phyloP scores from a whole-genome alignment of 2,888 invertebrate genomes.

The Hirtodrosophila trivittata region DNA sequence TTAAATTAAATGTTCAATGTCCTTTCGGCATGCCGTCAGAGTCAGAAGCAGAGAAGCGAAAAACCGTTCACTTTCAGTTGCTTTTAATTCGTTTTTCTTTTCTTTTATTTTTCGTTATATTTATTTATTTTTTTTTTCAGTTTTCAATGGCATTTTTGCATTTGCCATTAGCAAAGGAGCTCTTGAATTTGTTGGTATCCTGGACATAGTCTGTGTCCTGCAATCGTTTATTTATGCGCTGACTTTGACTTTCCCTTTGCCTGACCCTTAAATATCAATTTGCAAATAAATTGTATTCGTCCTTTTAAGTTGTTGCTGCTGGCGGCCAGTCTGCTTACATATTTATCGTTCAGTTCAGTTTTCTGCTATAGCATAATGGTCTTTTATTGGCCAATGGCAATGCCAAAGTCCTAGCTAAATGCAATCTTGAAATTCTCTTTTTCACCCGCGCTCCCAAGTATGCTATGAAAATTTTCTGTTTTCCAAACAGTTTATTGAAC shows the following conservation, averaged over 20 bases:
- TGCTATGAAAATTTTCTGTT: conserved; percentile 50
- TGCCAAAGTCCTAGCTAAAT: conserved; percentile 44
- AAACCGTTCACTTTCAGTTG: conserved; percentile 26
- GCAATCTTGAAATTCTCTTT: conserved; percentile 65
- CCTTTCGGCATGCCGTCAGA: conserved; percentile 26
- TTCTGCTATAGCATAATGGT: conserved; percentile 69
- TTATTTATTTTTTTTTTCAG: conserved; percentile 27
- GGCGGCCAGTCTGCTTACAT: conserved; percentile 38
- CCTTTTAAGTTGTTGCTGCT: conserved; percentile 45
- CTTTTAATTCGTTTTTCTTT: conserved; percentile 17
- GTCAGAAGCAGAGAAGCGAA: not conserved
- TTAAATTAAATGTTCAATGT: conserved; percentile 13
- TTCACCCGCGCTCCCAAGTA: conserved; percentile 66
- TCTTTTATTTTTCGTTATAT: conserved; percentile 17
- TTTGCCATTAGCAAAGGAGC: conserved; percentile 53
- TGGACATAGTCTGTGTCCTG: conserved; percentile 8
- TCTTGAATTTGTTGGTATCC: conserved; percentile 10
- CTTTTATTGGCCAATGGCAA: conserved; percentile 62
- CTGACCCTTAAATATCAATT: conserved; percentile 79
- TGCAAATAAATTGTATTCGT: conserved; percentile 76
- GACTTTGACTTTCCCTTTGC: conserved; percentile 26
- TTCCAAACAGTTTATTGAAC: conserved; percentile 74
- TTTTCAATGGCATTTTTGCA: conserved; percentile 44
- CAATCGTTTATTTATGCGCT: conserved; percentile 25
- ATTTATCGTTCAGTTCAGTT: conserved; percentile 67